Percentiles rank a stretch among this genome's conserved stretches.
phyloP scores from a whole-genome alignment of 2,888 invertebrate species.

The Eurois occulta region DNA sequence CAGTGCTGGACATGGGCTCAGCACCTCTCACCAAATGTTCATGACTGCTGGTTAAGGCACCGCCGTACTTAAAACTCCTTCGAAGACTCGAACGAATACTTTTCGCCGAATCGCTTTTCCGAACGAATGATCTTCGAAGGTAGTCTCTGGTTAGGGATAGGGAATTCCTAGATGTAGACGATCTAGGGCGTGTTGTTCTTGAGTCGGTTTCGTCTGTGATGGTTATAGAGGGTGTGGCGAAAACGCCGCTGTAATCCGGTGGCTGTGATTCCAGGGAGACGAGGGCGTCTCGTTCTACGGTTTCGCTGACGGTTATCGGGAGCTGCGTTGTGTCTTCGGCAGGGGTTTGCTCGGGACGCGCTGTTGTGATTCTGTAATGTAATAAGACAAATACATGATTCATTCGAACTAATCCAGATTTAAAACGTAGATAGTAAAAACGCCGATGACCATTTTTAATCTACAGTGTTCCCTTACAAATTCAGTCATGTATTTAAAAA shows the following conservation, averaged over 20 bases:
- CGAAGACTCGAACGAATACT: slow-evolving; percentile 85
- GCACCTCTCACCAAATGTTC: slow-evolving; percentile 91
- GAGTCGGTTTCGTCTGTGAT: slow-evolving; percentile 82
- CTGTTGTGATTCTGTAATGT: slow-evolving; percentile 80
- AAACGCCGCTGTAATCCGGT: slow-evolving; percentile 76
- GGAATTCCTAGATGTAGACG: slow-evolving; percentile 79
- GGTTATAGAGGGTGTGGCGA: slow-evolving; percentile 77
- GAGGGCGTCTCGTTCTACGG: slow-evolving; percentile 78
- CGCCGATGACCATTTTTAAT: too few species aligned
- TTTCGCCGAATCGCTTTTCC: slow-evolving; percentile 85
- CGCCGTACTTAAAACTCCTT: slow-evolving; percentile 85
- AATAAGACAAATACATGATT: slow-evolving; percentile 8
- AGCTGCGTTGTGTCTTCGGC: slow-evolving; percentile 81
- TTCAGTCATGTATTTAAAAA: too few species aligned
- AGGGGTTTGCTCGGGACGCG: slow-evolving; percentile 73
- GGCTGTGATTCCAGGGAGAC: slow-evolving; percentile 70
- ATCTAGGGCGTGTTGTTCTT: slow-evolving; percentile 67
- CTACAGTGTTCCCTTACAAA: background rate
- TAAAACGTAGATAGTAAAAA: background rate
- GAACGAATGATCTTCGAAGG: slow-evolving; percentile 83
- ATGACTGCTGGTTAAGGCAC: slow-evolving; percentile 87
- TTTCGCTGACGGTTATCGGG: slow-evolving; percentile 86
- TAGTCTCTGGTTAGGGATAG: slow-evolving; percentile 82
- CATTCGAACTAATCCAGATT: background rate
- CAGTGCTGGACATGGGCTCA: slow-evolving; percentile 90